A percentile compares a stretch with the other conserved stretches of the same genome.
These are phyloP conservation scores for Scaptomyza cyrtandrae DNA, from an alignment of 2,888 invertebrate species.

Conservation along the genomic window DNA sequence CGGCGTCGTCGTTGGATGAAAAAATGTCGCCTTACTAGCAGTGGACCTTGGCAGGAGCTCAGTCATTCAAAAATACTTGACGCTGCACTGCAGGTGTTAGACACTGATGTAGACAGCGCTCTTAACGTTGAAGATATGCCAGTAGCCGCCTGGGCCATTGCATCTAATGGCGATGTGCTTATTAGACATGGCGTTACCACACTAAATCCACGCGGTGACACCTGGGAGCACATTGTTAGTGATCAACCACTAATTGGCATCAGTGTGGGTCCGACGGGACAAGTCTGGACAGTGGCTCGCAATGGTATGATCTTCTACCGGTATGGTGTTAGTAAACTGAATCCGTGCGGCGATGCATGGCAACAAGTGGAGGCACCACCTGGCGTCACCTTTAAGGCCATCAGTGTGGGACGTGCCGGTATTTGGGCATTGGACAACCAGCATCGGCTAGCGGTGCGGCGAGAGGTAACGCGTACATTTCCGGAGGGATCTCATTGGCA, in stretches of 20 bases:
- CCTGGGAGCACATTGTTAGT: constrained; percentile 86
- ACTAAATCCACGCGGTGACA: constrained; percentile 89
- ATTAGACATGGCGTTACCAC: constrained; percentile 91
- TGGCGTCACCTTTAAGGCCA: constrained; percentile 88
- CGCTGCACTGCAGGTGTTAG: constrained; percentile 89
- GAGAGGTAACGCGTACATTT: constrained; percentile 90
- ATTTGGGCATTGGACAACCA: constrained; percentile 93
- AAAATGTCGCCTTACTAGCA: constrained; percentile 91
- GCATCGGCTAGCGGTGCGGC: constrained; percentile 90
- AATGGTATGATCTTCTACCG: constrained; percentile 93
- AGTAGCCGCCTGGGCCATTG: constrained; percentile 93
- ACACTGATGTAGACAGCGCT: constrained; percentile 82
- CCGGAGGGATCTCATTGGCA: constrained; percentile 95
- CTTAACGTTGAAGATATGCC: constrained; percentile 70
- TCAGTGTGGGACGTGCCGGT: constrained; percentile 89
- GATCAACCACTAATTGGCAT: constrained; percentile 92
- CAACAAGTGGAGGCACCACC: constrained; percentile 91
- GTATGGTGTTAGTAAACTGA: constrained; percentile 89
- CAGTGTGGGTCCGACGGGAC: constrained; percentile 87
- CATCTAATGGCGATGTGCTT: constrained; percentile 93
- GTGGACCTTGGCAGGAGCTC: constrained; percentile 94
- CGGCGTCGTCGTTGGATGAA: constrained; percentile 93
- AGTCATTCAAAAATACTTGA: constrained; percentile 94
- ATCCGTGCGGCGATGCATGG: constrained; percentile 89
- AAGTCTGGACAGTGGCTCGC: constrained; percentile 94